Evolutionary conservation across 1,140 invertebrate genomes (phyloP), one percentile per base, ranked within the genome.

Genomic region (Latrodectus geometricus): DNA sequence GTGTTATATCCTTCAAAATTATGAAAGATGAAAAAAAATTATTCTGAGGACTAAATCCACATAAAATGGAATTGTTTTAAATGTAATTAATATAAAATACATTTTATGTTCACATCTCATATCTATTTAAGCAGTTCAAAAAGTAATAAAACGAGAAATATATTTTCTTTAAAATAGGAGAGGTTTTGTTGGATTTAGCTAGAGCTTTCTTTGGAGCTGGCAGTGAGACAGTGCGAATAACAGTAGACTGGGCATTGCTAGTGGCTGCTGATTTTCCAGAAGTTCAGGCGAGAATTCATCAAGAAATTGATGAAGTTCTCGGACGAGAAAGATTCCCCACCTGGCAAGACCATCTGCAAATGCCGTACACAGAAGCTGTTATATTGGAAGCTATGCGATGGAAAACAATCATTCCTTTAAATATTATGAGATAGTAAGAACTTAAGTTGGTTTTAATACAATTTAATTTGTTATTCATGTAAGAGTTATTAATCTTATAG

Each of bases 241-340:
- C 88, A 0, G n/a, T 90, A 0, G 84, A 82, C 52, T 90, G 89
- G 89, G n/a, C 75, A 14, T 35, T 90, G 15, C 78, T 89, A 2
- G 73, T 88, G 4, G 87, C 89, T 54, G 87, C 87, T 0, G 70
- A 70, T 12, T 86, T 77, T 74, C 88, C 84, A 5, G 78, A 88
- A 15, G 72, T 89, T 48, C 89, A 90, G 80, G 54, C 80, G 9
- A 89, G 72, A 61, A 85, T 90, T 3, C 87, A 89, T 4, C 48
- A 85, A 8, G 90, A 90, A 76, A 89, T 90, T 20, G 88, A 89
- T 21, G 68, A 89, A 20, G 88, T 89, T 3, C 88, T 89, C 54
- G 90, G 90, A n/a, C 52, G 23, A 23, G 83, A 84, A 11, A 72
- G 90, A 8, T 77, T 86, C 15, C 89, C 89, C 21, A 87, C 65